Evolutionary conservation across 1,140 invertebrate genomes (phyloP), one percentile per base, ranked within the genome.

Genomic region (Lepidostoma basale): DNA sequence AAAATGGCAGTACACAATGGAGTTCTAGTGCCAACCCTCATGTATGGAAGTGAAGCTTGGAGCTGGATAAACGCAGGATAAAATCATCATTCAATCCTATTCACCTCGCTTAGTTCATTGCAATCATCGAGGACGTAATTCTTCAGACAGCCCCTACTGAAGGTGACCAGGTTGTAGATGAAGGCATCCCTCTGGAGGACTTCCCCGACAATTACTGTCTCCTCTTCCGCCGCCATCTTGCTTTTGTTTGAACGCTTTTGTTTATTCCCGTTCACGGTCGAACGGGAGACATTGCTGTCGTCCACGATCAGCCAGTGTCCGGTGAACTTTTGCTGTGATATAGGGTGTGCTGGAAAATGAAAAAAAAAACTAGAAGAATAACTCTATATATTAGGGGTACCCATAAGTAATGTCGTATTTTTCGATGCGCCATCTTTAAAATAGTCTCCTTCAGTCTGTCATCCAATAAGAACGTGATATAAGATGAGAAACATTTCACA

Each of bases 101-200:
- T 74, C 72, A 85, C 84, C 79, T 86, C 83, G 71, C 84, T 86
- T 26, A 86, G 67, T 69, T 76, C 77, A 22, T 78, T 81, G 68
- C 83, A 81, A 65, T 83, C 79, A 68, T 83, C 79, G 59, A 86
- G 67, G 39, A 85, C 54, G 42, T 79, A 80, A n/a, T 74, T 81
- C 67, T 83, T 83, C 6, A 83, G 74, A 65, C 80, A 78, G 3
- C 81, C 79, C 1, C 77, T 77, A 1, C 82, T 78, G 60, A 85
- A 85, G 66, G 78, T 77, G 26, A 81, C 67, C 16, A 84, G 76
- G 1, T 76, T 73, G 22, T 76, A 77, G 18, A 83, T 25, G 70
- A 82, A 67, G 12, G 70, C 74, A 67, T 78, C 68, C 71, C 80
- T 71, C 69, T 73, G 73, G 69, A 74, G 75, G 58, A 83, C 74